Conservation (phyloP, 2,797 vertebrate species). For the Platyrinchus mystaceus region DNA sequence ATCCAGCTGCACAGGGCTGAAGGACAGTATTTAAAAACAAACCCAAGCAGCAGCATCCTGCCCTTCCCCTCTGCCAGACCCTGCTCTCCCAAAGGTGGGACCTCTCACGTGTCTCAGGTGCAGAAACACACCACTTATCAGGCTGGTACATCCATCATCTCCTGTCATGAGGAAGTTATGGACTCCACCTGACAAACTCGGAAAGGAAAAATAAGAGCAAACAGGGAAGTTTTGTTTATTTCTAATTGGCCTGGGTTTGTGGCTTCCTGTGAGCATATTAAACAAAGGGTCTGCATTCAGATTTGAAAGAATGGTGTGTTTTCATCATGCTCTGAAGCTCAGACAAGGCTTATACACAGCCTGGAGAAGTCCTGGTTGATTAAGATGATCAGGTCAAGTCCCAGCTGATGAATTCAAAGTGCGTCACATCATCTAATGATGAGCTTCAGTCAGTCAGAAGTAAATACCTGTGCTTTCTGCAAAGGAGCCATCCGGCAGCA, state of each 20-base stretch:
- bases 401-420: background rate
- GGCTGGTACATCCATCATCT: background rate
- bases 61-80: background rate
- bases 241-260: background rate
- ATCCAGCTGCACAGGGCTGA: background rate
- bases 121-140: background rate
- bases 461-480: constrained; percentile 92
- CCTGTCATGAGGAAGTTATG: background rate
- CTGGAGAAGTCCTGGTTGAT: background rate
- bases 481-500: constrained; percentile 98
- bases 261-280: background rate
- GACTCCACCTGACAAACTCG: background rate
- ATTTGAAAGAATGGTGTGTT: background rate
- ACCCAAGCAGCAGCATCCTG: background rate
- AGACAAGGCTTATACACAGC: background rate
- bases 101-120: background rate
- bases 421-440: fast-evolving
- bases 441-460: background rate
- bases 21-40: constrained; percentile 1
- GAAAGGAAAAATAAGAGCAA: background rate
- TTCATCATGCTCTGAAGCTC: background rate
- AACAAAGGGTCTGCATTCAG: background rate
- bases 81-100: background rate
- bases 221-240: background rate
- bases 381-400: background rate